Percentiles rank a stretch among this genome's conserved stretches.
These are phyloP conservation scores for Macroramphosus scolopax DNA, from an alignment of 2,797 vertebrate species.

Conservation along the genomic window DNA sequence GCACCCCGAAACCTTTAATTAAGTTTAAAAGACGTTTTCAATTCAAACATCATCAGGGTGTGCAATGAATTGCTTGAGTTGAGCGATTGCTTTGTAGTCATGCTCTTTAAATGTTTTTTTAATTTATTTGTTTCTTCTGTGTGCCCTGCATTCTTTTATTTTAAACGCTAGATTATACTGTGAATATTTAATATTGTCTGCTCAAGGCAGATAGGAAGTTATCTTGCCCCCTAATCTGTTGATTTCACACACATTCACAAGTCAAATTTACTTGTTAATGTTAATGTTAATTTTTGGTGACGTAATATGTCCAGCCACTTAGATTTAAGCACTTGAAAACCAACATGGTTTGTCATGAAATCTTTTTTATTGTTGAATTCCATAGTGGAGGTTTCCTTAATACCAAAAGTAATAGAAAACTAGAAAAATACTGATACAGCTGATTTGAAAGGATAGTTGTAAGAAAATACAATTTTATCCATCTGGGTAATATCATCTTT, in stretches of 20 bases:
- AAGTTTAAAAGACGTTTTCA: slow-evolving; percentile 10
- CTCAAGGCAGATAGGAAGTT: slow-evolving; percentile 1
- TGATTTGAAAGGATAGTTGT: background rate
- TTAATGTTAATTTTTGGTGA: background rate
- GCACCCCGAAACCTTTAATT: slow-evolving; percentile 13
- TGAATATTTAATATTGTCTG: slow-evolving; percentile 6
- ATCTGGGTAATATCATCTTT: slow-evolving; percentile 2
- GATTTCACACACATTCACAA: slow-evolving; percentile 5
- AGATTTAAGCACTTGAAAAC: slow-evolving; percentile 13
- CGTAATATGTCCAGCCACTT: background rate
- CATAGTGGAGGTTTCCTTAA: too few species aligned
- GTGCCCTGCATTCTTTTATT: slow-evolving; percentile 8
- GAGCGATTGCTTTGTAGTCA: background rate
- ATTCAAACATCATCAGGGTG: slow-evolving; percentile 13
- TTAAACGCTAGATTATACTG: background rate
- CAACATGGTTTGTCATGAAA: too few species aligned
- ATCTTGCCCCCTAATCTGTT: slow-evolving; percentile 3
- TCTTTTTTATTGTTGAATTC: background rate
- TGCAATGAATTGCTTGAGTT: background rate
- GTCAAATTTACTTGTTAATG: background rate
- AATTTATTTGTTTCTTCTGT: slow-evolving; percentile 24
- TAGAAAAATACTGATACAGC: too few species aligned
- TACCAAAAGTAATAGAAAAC: too few species aligned
- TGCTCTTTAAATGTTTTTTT: background rate
- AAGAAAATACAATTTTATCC: too few species aligned